Conservation (phyloP, 2,888 invertebrate genomes). For the Limnephilus lunatus region DNA sequence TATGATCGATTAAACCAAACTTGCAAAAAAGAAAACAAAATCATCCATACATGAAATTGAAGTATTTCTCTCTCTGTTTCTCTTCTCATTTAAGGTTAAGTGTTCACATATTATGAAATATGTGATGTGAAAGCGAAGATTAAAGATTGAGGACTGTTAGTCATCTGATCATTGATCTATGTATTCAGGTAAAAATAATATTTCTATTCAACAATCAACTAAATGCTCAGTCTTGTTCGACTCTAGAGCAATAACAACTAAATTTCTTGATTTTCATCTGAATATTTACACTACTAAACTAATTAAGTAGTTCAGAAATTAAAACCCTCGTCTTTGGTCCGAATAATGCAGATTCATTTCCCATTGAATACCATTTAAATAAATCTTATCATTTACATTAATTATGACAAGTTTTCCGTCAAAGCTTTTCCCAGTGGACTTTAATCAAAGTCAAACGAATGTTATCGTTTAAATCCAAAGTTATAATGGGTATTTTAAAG, state of each 20-base stretch:
- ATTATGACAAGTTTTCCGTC: constrained; percentile 13
- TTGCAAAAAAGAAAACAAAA: no score
- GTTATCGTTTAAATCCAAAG: constrained; percentile 30
- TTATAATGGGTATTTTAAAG: constrained; percentile 40
- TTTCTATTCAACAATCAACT: no score
- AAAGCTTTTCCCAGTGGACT: background rate
- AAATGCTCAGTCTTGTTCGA: no score
- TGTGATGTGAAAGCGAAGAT: no score
- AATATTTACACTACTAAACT: background rate
- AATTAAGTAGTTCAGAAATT: background rate
- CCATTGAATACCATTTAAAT: background rate
- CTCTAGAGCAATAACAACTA: background rate
- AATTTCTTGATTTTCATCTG: background rate
- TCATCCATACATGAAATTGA: no score
- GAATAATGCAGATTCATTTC: background rate
- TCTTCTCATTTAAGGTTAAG: no score
- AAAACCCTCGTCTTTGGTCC: background rate
- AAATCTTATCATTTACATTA: background rate
- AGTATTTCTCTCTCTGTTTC: no score
- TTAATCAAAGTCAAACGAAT: constrained; percentile 16
- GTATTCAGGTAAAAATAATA: no score
- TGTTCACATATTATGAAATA: no score
- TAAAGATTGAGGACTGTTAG: no score
- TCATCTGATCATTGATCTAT: no score
- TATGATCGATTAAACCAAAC: no score